Percentiles rank a stretch among this genome's conserved stretches.
These are phyloP conservation scores for Aspidoscelis tigris DNA, from an alignment of 2,113 vertebrate genomes.

Conservation along the genomic window DNA sequence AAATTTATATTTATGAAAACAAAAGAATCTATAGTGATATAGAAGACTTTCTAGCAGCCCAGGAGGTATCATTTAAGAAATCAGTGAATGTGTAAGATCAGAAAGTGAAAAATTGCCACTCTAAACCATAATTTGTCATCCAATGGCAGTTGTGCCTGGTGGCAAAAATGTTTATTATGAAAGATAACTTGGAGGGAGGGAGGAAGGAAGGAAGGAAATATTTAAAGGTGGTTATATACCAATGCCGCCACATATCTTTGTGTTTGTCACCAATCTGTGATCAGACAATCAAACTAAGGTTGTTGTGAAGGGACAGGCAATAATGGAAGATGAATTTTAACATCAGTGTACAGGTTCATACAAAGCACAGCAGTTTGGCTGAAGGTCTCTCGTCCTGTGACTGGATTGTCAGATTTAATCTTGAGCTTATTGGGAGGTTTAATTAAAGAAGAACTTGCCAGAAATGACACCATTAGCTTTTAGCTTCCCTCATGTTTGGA, in stretches of 20 bases:
- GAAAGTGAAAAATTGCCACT: conserved; percentile 59
- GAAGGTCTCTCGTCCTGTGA: background rate
- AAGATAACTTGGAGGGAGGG: conserved; percentile 49
- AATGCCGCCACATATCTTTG: background rate
- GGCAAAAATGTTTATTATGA: conserved; percentile 69
- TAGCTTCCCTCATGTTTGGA: too few relatives aligned
- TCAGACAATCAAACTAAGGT: background rate
- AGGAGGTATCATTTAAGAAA: conserved; percentile 40
- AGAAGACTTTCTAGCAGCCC: background rate
- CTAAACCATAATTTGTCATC: conserved; percentile 63
- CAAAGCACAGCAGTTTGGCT: background rate
- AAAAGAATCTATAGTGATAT: background rate
- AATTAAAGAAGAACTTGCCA: background rate
- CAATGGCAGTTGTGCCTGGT: conserved; percentile 62
- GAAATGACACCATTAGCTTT: background rate
- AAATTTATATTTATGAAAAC: conserved; percentile 23
- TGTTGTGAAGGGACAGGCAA: background rate
- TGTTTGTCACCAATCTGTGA: background rate
- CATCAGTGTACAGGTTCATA: background rate
- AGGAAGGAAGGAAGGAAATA: conserved; percentile 4
- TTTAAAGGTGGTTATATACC: conserved; percentile 48
- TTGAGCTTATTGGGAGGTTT: background rate
- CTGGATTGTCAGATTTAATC: background rate
- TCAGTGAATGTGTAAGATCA: conserved; percentile 27
- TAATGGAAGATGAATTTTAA: background rate